Evolutionary conservation across 2,113 vertebrate genomes (phyloP), one percentile per base, ranked within the genome.

Genomic region (Spea bombifrons): DNA sequence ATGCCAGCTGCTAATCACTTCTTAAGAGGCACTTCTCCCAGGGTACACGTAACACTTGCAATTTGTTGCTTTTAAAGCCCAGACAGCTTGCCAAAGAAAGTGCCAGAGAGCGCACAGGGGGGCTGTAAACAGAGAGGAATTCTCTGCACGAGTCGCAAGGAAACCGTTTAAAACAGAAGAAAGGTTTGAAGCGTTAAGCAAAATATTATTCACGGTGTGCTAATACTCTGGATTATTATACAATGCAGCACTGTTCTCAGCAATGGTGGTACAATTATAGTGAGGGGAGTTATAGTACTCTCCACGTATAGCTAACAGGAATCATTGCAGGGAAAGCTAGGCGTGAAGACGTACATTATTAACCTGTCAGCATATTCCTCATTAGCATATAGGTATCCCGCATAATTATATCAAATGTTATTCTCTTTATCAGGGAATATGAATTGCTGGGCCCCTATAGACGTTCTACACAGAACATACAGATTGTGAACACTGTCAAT

Each of bases 1-100:
- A 70, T 77, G 75, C 66, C 75, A 77, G 75, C 75, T 77, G 66
- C 75, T 77, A 77, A 77, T 77, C 75, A 77, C 75, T 77, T 44
- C 66, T 77, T 70, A 77, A 77, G 67, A 77, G 66, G 66, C 66
- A 70, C 53, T 10, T 49, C 53, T 77, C 75, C 75, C 75, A 50
- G 16, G 66, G 67, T 17, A 77, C 75, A 70, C 63, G 44, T 70
- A 77, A 77, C 67, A 70, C 50, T 77, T 43, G 66, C 67, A 70
- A 63, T 70, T 70, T 70, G 66, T 77, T 77, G 66, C 66, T 77
- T 77, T 77, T 77, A 77, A 71, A 77, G 53, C 75, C 15, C 75
- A 77, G 53, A 77, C 46, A 70, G 66, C 53, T 49, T 77, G 73
- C 66, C 71, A 74, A 67, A 72, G 44, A 43, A 55, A 69, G 7